Evolutionary conservation across 1,140 invertebrate genomes (phyloP), one percentile per base, ranked within the genome.

Genomic region (Globodera ellingtonae): DNA sequence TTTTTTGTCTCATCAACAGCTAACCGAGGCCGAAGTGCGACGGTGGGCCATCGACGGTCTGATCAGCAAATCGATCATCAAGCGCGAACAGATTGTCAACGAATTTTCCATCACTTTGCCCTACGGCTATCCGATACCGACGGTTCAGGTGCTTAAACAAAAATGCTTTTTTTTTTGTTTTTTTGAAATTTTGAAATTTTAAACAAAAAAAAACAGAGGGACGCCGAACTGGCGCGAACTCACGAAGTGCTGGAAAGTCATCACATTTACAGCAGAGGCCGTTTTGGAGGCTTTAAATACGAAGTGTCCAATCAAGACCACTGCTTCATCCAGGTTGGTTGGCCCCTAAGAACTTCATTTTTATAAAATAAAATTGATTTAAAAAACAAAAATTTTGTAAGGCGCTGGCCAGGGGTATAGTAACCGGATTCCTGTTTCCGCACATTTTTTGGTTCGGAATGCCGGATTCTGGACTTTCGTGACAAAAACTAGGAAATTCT

Each of bases 211-310:
- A 80, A 81, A 83, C 59, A 89, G 75, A 75, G 88, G 52, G 88
- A 89, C 69, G 62, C 75, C 48, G 86, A 89, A 81, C 72, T 89
- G 50, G 84, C 84, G 10, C 83, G 88, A 52, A 83, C 86, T n/a
- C 88, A 89, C 78, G 56, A 62, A 46, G 87, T 80, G 48, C 80
- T 89, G 52, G 87, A 89, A 76, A 78, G 81, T 44, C 77, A 87
- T 78, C 59, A 66, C 46, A 89, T 89, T 81, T 89, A 88, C 78
- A 85, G 82, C 62, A 79, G 88, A 65, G 88, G 88, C 15, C 82
- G 88, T 73, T 89, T 89, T 74, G 88, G 88, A 62, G 88, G 89
- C 50, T 89, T 89, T 89, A 89, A 89, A 78, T 89, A 89, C 79
- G 88, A 89, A 69, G 81, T 82, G 18, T 82, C 81, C 9, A 82